Base-by-base conservation (phyloP, 2,888 invertebrate species). In the Spialia ferax region DNA sequence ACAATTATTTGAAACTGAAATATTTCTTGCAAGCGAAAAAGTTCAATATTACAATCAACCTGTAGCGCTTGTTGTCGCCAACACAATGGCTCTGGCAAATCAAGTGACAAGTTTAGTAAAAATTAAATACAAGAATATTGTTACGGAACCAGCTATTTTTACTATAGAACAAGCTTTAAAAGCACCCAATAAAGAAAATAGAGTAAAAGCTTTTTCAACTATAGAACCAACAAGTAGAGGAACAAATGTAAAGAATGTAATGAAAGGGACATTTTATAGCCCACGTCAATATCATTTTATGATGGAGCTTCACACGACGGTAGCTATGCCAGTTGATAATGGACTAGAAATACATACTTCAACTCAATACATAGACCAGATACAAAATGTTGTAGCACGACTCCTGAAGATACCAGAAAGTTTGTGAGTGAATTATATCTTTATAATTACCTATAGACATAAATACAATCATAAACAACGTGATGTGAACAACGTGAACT, bases 221-320 rank as follows among this genome's bases (percentile, higher is more conserved):
- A 65, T 65, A 6, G 11, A 1, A 18, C 87, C 88, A 0, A 80
- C 69, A 60, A 78, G 78, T 0, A 85, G 70, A 78, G 91, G 91
- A 0, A 74, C 63, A 20, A 75, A 89, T 73, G 77, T 87, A 0
- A 78, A 69, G 57, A 86, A 84, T 69, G 85, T 92, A 0, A 83
- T 95, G 18, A 94, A 91, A 70, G 97, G 97, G 0, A 87, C 87
- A 2, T 91, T 95, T 70, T 89, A 94, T 69, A 82, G 94, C 70
- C 95, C 95, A n/a, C 82, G 93, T 0, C 97, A 97, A 79, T 97
- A 96, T 80, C 97, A 97, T 81, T 96, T 95, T 75, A 95, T 95
- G 55, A 94, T 97, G 95, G 97, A 97, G 79, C 95, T 96, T 0
- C 95, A 96, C 13, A 89, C 93, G 0, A 95, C 95, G 60, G 92